Evolutionary conservation across 2,113 vertebrate genomes (phyloP).

Genomic region (Hydrochoerus hydrochaeris): DNA sequence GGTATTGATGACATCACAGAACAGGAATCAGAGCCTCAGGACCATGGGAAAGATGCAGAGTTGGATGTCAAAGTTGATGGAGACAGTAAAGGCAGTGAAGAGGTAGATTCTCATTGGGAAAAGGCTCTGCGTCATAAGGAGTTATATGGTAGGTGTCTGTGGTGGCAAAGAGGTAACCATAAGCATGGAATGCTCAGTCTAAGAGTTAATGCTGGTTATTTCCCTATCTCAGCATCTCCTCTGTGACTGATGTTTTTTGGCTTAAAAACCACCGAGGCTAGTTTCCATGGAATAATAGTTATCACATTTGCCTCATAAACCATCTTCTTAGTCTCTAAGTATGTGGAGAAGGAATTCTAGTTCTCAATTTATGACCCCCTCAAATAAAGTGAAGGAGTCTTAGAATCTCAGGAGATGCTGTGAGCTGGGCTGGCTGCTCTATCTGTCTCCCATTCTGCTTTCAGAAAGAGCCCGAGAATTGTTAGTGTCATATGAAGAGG

Average conservation of each 20-base stretch:
- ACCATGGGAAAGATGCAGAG: constrained; percentile 46
- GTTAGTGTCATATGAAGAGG: constrained; percentile 92
- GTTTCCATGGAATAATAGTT: background rate
- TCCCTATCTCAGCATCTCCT: constrained; percentile 37
- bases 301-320: background rate
- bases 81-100: constrained; percentile 42
- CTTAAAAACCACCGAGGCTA: constrained; percentile 32
- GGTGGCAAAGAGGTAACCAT: background rate
- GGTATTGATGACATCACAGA: constrained; percentile 44
- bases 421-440: background rate
- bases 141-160: constrained; percentile 86
- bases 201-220: constrained; percentile 6
- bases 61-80: background rate
- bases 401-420: background rate
- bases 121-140: constrained; percentile 87
- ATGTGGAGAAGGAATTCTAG: constrained; percentile 44
- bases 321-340: constrained; percentile 32
- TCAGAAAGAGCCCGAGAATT: constrained; percentile 90
- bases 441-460: constrained; percentile 71
- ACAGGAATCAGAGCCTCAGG: constrained; percentile 42
- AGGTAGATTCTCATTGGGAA: constrained; percentile 60
- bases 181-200: constrained; percentile 3
- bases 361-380: constrained; percentile 27
- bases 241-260: background rate
- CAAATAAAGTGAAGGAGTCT: background rate